Conservation (phyloP, 2,888 invertebrate genomes). For the Troglohyphantes excavatus region DNA sequence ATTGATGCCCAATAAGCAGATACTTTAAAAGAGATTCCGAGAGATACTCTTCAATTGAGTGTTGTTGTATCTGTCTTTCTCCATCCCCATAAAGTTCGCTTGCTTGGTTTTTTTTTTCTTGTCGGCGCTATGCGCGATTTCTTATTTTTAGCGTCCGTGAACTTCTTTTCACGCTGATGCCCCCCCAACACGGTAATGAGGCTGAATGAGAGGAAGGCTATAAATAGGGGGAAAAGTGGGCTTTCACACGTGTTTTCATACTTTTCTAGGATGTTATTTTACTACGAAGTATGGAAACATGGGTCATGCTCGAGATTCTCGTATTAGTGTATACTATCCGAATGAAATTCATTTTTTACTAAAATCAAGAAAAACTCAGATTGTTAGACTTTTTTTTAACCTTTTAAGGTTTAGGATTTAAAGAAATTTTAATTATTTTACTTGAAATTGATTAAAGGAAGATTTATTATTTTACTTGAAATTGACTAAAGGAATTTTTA, state of each 20-base stretch:
- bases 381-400: too few species aligned
- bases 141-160: constrained; percentile 64
- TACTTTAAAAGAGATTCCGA: constrained; percentile 6
- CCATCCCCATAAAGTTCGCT: constrained; percentile 59
- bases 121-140: constrained; percentile 37
- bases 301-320: too few species aligned
- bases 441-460: too few species aligned
- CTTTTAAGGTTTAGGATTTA: too few species aligned
- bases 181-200: constrained; percentile 38
- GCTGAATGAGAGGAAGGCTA: constrained; percentile 19
- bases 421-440: too few species aligned
- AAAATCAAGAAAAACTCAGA: too few species aligned
- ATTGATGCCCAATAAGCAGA: too few species aligned
- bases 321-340: too few species aligned
- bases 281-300: background rate
- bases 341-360: too few species aligned
- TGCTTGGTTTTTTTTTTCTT: constrained; percentile 73
- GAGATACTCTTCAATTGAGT: constrained; percentile 2
- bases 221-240: constrained; percentile 23
- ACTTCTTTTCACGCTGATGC: constrained; percentile 6
- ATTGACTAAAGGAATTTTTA: too few species aligned
- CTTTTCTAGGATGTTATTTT: background rate
- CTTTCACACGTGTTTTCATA: constrained; percentile 20
- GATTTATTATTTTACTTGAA: too few species aligned
- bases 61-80: constrained; percentile 46